Conservation (phyloP, 2,797 vertebrate genomes). For the Ctenochaetus hawaiiensis region DNA sequence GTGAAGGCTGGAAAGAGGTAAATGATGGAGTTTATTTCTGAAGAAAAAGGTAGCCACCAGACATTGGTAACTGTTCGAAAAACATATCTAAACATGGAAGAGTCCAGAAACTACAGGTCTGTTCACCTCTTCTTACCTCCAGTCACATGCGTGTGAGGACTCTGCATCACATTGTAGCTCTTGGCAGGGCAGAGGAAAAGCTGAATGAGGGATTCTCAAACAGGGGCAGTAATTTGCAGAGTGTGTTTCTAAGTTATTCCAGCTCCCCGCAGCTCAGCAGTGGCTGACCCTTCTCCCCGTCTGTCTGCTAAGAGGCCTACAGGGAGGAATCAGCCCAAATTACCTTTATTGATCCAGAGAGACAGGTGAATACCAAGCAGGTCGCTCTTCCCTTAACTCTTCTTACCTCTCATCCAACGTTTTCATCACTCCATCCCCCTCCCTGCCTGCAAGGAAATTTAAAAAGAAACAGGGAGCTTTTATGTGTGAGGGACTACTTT, state of each 20-base stretch:
- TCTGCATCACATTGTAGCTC: slow-evolving; percentile 44
- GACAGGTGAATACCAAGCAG: slow-evolving; percentile 87
- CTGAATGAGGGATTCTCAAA: slow-evolving; percentile 78
- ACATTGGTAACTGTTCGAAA: neutral
- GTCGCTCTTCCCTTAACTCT: slow-evolving; percentile 68
- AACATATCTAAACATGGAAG: neutral
- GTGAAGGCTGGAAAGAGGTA: slow-evolving; percentile 18
- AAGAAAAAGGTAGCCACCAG: neutral
- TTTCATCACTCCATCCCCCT: slow-evolving; percentile 58
- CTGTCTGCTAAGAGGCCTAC: slow-evolving; percentile 86
- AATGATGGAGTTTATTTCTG: neutral
- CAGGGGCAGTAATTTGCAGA: slow-evolving; percentile 78
- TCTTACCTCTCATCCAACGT: slow-evolving; percentile 60
- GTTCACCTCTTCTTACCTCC: neutral
- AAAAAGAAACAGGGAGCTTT: slow-evolving; percentile 49
- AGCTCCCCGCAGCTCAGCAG: slow-evolving; percentile 82
- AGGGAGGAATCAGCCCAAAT: slow-evolving; percentile 86
- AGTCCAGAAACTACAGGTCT: neutral
- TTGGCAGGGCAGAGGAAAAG: slow-evolving; percentile 53
- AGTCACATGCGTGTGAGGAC: slow-evolving; percentile 25
- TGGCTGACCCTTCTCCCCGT: slow-evolving; percentile 82
- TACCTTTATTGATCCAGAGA: slow-evolving; percentile 86
- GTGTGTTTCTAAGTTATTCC: slow-evolving; percentile 85
- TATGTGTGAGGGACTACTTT: slow-evolving; percentile 42
- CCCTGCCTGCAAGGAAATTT: slow-evolving; percentile 42